These are phyloP conservation scores for Lydus trimaculatus DNA, from an alignment of 2,888 invertebrate genomes.

Conservation along the genomic window DNA sequence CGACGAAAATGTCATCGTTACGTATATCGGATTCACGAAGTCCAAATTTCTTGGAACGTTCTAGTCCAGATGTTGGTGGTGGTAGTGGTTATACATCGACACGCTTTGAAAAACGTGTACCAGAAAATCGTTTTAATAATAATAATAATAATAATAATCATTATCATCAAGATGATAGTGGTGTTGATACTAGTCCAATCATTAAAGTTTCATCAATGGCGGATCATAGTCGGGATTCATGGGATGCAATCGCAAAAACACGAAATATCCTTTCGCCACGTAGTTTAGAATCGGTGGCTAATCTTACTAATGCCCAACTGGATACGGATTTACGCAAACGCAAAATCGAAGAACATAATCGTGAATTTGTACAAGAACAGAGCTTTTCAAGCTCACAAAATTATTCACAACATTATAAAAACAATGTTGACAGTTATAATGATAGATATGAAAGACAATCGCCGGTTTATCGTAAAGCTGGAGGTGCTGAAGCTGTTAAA, in stretches of 20 bases:
- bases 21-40: slow-evolving; percentile 52
- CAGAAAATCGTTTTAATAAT: slow-evolving; percentile 45
- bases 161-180: slow-evolving; percentile 41
- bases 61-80: slow-evolving; percentile 48
- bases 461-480: slow-evolving; percentile 63
- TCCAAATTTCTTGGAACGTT: slow-evolving; percentile 51
- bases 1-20: slow-evolving; percentile 56
- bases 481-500: slow-evolving; percentile 84
- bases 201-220: slow-evolving; percentile 68
- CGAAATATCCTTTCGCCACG: slow-evolving; percentile 75
- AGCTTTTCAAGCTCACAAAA: slow-evolving; percentile 42
- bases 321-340: slow-evolving; percentile 57
- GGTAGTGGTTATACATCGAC: slow-evolving; percentile 40
- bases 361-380: slow-evolving; percentile 36
- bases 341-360: slow-evolving; percentile 51
- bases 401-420: slow-evolving; percentile 48
- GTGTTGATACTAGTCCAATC: slow-evolving; percentile 66
- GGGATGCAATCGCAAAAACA: slow-evolving; percentile 85
- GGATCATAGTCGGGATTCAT: slow-evolving; percentile 74
- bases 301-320: slow-evolving; percentile 70
- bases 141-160: no score
- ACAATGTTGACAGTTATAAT: slow-evolving; percentile 40
- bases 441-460: slow-evolving; percentile 43
- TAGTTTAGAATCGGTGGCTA: slow-evolving; percentile 75
- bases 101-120: slow-evolving; percentile 49